phyloP scores from a whole-genome alignment of 2,113 vertebrate species.

The Prionailurus viverrinus region DNA sequence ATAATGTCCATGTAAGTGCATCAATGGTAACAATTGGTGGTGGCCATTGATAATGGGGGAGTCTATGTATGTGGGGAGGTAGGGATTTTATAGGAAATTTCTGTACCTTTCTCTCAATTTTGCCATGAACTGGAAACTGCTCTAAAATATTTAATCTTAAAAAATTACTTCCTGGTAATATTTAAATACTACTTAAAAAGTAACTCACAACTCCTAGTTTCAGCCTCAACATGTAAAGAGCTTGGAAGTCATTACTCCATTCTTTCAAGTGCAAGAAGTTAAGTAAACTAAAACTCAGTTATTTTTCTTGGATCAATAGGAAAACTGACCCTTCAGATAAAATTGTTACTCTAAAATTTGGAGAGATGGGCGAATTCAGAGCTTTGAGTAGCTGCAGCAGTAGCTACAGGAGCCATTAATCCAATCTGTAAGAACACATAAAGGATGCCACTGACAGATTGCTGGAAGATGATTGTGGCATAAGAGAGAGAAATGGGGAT shows the following conservation, averaged over 20 bases:
- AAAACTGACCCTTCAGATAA: not conserved
- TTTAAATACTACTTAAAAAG: not conserved
- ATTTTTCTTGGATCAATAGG: not conserved
- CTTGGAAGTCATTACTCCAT: not conserved
- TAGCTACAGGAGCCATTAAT: not conserved
- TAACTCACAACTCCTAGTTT: not conserved
- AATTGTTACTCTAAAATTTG: not conserved
- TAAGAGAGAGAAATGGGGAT: not conserved
- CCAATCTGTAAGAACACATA: not conserved
- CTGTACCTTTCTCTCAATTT: not conserved
- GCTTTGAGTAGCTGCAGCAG: not conserved
- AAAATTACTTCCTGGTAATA: not conserved
- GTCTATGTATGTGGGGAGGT: fast-evolving
- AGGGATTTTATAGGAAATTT: not conserved
- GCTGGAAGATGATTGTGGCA: not conserved
- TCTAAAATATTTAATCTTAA: not conserved
- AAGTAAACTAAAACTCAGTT: not conserved
- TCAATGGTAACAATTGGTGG: not conserved
- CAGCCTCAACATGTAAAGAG: not conserved
- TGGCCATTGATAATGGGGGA: not conserved
- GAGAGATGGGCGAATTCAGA: not conserved
- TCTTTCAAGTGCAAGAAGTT: not conserved
- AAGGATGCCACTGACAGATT: not conserved
- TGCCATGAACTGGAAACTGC: not conserved
- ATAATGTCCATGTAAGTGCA: not conserved